Evolutionary conservation across 2,797 vertebrate species (phyloP), one percentile per base, ranked within the genome.

Genomic region (Gymnothorax javanicus): DNA sequence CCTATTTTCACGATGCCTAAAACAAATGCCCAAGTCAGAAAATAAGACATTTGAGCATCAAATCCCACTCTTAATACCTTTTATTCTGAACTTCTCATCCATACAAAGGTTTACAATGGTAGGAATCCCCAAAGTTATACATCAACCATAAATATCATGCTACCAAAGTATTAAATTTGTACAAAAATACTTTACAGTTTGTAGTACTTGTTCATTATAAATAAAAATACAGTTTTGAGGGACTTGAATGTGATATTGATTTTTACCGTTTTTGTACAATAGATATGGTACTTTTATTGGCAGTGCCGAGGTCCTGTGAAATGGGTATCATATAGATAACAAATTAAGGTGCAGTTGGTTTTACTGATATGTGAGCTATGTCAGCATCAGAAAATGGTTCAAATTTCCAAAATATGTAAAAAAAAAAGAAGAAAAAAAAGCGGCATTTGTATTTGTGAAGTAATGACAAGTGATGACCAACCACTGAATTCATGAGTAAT

Each of bases 111-210:
- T 95, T 96, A 95, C 95, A 97, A 96, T 95, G 95, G 95, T 94
- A 96, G 95, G 92, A 95, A 95, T 96, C 96, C 95, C 95, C 96
- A 96, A 94, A 96, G 96, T 93, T 96, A 96, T 98, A 98, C 96
- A 98, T 96, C 96, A 97, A 99, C 96, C 94, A 99, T 98, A 98
- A 98, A 99, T 98, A 96, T 96, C 98, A 99, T 99, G 98, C 98
- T 99, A 99, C 98, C 99, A 99, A 99, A 99, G 98, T 99, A 99
- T 98, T 99, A 99, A 99, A 99, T 99, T 99, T 99, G 98, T 99
- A 99, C 98, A 99, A 99, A 99, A 99, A 99, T 99, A 99, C 98
- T 99, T 99, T 99, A 98, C 97, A 97, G 97, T 97, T 97, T 96
- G 91, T 92, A 97, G 97, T 97, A 79, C 75, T 79, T 54, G 50